These are phyloP conservation scores for Pangasius sanitwongsei DNA, from an alignment of 2,797 vertebrate species.

Conservation along the genomic window DNA sequence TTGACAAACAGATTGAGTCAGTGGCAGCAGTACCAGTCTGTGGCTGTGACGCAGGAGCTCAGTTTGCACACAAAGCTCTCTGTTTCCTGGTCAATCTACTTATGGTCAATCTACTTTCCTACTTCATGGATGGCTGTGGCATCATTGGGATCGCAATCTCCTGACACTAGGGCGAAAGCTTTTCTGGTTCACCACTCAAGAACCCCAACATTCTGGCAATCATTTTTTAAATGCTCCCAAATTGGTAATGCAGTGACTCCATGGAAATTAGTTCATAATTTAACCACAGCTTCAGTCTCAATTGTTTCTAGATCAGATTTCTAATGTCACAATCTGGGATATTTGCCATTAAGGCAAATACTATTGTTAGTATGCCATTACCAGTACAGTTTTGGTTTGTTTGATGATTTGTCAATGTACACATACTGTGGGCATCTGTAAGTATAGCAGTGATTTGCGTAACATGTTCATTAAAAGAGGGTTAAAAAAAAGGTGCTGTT, in stretches of 20 bases:
- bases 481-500: conserved; percentile 11
- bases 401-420: conserved; percentile 38
- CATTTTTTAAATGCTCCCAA: background rate
- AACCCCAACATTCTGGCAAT: background rate
- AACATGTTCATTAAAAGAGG: background rate
- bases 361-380: background rate
- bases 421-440: conserved; percentile 64
- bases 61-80: background rate
- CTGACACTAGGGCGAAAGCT: background rate
- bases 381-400: background rate
- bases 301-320: background rate
- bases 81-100: background rate
- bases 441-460: conserved; percentile 64
- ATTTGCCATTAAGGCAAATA: background rate
- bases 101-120: background rate
- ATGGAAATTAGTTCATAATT: background rate
- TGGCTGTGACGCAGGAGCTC: background rate
- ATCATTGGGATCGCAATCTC: background rate
- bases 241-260: background rate
- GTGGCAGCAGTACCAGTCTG: background rate
- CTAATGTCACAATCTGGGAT: background rate
- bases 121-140: background rate
- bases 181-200: background rate
- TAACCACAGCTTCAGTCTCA: background rate
- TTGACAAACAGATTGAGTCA: background rate